A percentile compares a stretch with the other conserved stretches of the same genome.
Evolutionary conservation across 2,888 invertebrate genomes (phyloP).

Genomic region (Dicyrtomina minuta): DNA sequence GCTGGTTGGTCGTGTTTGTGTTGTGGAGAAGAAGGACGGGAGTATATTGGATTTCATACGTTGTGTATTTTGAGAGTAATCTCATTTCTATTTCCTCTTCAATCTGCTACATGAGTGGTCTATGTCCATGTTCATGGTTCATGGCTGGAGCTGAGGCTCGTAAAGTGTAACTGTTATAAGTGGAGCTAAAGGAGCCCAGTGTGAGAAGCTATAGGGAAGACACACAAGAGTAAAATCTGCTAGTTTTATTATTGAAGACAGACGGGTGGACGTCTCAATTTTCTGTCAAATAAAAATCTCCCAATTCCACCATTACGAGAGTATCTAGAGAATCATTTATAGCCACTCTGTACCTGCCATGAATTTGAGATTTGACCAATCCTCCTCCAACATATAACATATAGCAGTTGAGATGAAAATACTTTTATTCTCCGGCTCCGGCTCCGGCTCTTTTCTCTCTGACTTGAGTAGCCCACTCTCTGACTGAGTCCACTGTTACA

Average conservation of each 20-base stretch:
- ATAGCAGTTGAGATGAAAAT: slow-evolving; percentile 20
- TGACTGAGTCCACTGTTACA: neutral
- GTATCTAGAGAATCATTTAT: slow-evolving; percentile 37
- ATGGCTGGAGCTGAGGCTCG: too few species aligned
- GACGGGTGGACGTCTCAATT: slow-evolving; percentile 33
- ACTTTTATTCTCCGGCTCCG: slow-evolving; percentile 2
- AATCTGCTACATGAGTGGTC: too few species aligned
- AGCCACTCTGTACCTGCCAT: slow-evolving; percentile 34
- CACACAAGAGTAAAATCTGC: slow-evolving; percentile 28
- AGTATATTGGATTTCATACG: too few species aligned
- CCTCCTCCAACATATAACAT: too few species aligned
- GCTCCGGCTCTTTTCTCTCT: neutral
- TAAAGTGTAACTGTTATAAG: neutral
- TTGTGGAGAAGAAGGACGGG: too few species aligned
- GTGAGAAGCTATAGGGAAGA: neutral
- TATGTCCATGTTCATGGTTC: too few species aligned
- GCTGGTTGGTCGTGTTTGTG: too few species aligned
- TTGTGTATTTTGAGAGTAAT: too few species aligned
- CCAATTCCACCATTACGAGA: slow-evolving; percentile 32
- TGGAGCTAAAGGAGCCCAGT: neutral
- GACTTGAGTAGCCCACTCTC: too few species aligned
- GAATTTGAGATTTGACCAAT: slow-evolving; percentile 34
- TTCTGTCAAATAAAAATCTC: slow-evolving; percentile 36
- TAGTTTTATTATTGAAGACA: slow-evolving; percentile 37
- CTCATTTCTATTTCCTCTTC: too few species aligned